These are phyloP conservation scores for Hoplias malabaricus DNA, from an alignment of 2,113 vertebrate genomes.

Conservation along the genomic window DNA sequence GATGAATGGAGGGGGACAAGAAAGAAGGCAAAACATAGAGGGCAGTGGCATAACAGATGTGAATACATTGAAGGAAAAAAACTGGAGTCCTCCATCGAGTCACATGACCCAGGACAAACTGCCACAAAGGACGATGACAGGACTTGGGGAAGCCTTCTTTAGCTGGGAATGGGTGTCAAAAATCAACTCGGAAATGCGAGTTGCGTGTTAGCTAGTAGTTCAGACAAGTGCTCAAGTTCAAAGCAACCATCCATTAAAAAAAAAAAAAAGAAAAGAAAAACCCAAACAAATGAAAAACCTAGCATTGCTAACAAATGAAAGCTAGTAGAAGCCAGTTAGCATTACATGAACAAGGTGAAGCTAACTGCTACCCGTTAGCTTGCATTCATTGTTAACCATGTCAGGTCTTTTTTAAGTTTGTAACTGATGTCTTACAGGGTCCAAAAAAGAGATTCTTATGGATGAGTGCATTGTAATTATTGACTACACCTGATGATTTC, in stretches of 20 bases:
- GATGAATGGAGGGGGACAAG: constrained; percentile 1
- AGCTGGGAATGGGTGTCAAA: background rate
- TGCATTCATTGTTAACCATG: background rate
- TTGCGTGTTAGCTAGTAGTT: background rate
- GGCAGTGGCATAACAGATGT: background rate
- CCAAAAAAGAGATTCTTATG: background rate
- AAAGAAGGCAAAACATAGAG: background rate
- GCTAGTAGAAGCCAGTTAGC: background rate
- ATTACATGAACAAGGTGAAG: background rate
- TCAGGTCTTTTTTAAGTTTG: background rate
- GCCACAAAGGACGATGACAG: background rate
- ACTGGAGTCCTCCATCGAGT: background rate
- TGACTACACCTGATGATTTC: background rate
- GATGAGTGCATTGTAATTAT: background rate
- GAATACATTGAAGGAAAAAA: background rate
- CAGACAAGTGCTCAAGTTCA: background rate
- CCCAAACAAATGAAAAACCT: too few species aligned
- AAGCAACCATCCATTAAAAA: background rate
- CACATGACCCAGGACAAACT: background rate
- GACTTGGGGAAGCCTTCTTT: background rate
- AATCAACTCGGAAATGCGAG: background rate
- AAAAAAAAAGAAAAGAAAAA: background rate
- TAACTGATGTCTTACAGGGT: background rate
- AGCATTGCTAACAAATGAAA: background rate
- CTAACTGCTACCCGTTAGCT: background rate